These are phyloP conservation scores for human (Homo sapiens) DNA, from an alignment of 2,113 vertebrate genomes.

Conservation along the genomic window GRCh38 chr11:124992501-124993000, in stretches of 20 bases:
- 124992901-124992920: neutral
- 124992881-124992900: constrained; percentile 33
- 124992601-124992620: constrained; percentile 54
- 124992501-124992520: neutral
- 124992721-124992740: neutral
- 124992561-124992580: constrained; percentile 33
- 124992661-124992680: constrained; percentile 50
- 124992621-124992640: constrained; percentile 73
- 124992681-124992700: neutral
- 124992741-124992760: neutral
- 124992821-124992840: neutral
- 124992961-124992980: neutral
- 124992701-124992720: neutral
- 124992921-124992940: constrained; percentile 8
- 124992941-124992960: neutral
- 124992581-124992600: neutral
- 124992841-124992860: constrained; percentile 5
- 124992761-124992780: neutral
- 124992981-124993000: constrained; percentile 1
- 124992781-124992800: neutral
- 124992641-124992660: constrained; percentile 82
- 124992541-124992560: constrained; percentile 31
- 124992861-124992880: constrained; percentile 29
- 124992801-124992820: neutral
- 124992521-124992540: neutral